Evolutionary conservation across 2,888 invertebrate species (phyloP).

Genomic region (Trichogramma evanescens): DNA sequence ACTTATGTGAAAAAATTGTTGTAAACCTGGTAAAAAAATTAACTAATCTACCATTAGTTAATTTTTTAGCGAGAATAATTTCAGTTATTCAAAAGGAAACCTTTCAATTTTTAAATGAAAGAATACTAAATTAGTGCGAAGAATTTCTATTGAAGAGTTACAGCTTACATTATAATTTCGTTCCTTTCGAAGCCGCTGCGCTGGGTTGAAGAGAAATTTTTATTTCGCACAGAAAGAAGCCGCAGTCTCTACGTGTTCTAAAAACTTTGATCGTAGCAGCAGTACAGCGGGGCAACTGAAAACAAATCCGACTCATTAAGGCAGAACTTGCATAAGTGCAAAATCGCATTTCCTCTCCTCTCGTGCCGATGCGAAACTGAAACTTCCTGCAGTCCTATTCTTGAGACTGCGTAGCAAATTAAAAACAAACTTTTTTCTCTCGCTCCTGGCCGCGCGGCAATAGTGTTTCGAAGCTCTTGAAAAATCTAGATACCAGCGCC

Average conservation of each 20-base stretch:
- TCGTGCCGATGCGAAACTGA: neutral
- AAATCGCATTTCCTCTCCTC: conserved; percentile 7
- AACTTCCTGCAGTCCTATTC: neutral
- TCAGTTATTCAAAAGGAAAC: too few species aligned
- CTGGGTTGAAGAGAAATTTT: neutral
- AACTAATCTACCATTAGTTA: neutral
- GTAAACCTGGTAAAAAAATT: neutral
- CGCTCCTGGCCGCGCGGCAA: neutral
- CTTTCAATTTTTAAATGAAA: too few species aligned
- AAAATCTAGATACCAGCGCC: conserved; percentile 2
- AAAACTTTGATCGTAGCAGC: neutral
- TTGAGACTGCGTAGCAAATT: neutral
- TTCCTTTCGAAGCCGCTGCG: neutral
- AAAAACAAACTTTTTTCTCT: neutral
- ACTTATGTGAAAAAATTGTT: too few species aligned
- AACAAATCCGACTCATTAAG: neutral
- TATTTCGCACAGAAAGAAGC: neutral
- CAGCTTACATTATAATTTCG: too few species aligned
- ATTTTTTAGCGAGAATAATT: neutral
- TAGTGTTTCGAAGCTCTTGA: neutral
- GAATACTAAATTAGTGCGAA: too few species aligned
- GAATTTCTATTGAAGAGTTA: too few species aligned
- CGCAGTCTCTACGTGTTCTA: neutral
- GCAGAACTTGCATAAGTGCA: neutral
- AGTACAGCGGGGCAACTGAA: neutral